Conservation (phyloP, 1,140 invertebrate species). For the Aphis gossypii region DNA sequence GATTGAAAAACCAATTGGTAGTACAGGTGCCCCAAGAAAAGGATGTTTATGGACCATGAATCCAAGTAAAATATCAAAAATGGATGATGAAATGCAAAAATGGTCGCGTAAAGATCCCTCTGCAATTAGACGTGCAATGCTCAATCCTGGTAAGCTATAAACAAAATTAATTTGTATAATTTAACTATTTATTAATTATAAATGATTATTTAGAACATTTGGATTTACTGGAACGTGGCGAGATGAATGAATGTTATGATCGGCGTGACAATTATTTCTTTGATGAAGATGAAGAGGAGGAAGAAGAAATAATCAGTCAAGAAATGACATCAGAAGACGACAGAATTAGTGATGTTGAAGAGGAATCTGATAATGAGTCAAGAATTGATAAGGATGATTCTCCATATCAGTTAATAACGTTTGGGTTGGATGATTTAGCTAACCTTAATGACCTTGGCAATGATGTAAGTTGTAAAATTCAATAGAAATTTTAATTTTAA, state of each 20-base stretch:
- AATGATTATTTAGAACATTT: constrained; percentile 71
- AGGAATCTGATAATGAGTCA: constrained; percentile 51
- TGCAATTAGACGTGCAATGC: constrained; percentile 87
- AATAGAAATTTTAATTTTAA: neutral
- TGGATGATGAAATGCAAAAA: constrained; percentile 97
- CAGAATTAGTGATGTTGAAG: constrained; percentile 51
- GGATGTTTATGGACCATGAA: constrained; percentile 97
- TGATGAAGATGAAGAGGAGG: constrained; percentile 66
- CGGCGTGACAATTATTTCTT: constrained; percentile 67
- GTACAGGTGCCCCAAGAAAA: constrained; percentile 80
- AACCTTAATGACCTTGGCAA: constrained; percentile 51
- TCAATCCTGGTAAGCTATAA: constrained; percentile 74
- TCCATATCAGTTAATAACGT: constrained; percentile 51
- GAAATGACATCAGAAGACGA: constrained; percentile 52
- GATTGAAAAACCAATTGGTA: constrained; percentile 87
- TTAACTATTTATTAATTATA: constrained; percentile 28
- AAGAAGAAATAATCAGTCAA: constrained; percentile 61
- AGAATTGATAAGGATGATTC: constrained; percentile 48
- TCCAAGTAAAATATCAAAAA: constrained; percentile 90
- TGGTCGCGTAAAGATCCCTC: constrained; percentile 93
- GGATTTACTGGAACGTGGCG: constrained; percentile 81
- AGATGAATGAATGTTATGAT: constrained; percentile 75
- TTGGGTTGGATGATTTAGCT: constrained; percentile 51
- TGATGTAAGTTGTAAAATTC: constrained; percentile 27
- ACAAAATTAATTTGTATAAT: neutral